Evolutionary conservation across 2,888 invertebrate species (phyloP).

Genomic region (Caenorhabditis imperialis): DNA sequence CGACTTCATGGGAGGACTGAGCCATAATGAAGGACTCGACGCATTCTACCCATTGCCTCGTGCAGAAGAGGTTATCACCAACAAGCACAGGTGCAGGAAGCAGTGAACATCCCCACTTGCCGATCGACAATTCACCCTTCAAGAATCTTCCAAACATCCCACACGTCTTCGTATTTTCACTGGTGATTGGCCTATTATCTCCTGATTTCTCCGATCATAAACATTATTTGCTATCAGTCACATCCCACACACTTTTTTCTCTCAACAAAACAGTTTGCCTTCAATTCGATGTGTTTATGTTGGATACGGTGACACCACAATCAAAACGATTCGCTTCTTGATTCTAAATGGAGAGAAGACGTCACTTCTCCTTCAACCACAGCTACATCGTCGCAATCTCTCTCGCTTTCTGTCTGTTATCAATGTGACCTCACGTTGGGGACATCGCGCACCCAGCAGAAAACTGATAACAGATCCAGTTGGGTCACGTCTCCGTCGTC

Average conservation of each 20-base stretch:
- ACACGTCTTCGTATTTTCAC: too few relatives aligned
- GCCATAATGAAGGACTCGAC: not conserved
- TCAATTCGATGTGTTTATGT: not conserved
- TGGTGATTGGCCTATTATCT: not conserved
- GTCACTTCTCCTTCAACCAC: conserved; percentile 35
- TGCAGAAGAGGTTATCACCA: not conserved
- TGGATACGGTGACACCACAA: too few relatives aligned
- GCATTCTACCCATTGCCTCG: conserved; percentile 7
- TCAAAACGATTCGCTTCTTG: too few relatives aligned
- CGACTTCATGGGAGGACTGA: not conserved
- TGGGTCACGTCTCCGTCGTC: too few relatives aligned
- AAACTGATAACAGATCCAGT: not conserved
- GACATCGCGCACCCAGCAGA: conserved; percentile 43
- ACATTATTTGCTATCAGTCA: conserved; percentile 10
- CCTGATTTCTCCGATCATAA: conserved; percentile 4
- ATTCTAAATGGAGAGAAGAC: not conserved
- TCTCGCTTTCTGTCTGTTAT: conserved; percentile 18
- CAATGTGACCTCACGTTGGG: conserved; percentile 33
- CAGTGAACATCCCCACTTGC: not conserved
- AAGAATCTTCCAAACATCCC: too few relatives aligned
- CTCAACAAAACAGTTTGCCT: conserved; percentile 27
- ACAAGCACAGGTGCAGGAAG: conserved; percentile 11
- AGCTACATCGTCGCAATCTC: too few relatives aligned
- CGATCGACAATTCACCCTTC: too few relatives aligned
- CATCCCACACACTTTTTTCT: not conserved